Evolutionary conservation across 2,797 vertebrate species (phyloP).

Genomic region (Microctenopoma steveboyesi): DNA sequence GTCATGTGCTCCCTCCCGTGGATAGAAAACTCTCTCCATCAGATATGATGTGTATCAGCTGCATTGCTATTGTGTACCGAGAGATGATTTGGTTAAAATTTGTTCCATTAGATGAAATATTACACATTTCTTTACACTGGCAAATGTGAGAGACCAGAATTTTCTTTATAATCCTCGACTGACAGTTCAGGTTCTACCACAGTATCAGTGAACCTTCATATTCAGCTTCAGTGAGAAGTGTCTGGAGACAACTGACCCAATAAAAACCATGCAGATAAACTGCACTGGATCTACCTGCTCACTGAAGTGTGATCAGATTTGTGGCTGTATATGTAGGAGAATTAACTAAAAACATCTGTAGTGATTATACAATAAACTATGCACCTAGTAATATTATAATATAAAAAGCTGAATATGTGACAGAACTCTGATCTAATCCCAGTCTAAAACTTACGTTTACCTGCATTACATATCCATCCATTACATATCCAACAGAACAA

Average conservation of each 20-base stretch:
- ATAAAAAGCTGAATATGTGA: no score
- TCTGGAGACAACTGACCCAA: background rate
- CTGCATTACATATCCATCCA: background rate
- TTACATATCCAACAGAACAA: no score
- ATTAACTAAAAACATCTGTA: background rate
- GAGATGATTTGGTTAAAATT: slow-evolving; percentile 10
- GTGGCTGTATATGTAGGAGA: background rate
- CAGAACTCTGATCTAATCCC: no score
- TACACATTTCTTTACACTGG: background rate
- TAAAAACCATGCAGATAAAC: background rate
- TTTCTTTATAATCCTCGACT: background rate
- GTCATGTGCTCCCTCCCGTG: slow-evolving; percentile 34
- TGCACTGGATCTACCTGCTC: background rate
- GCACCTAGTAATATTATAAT: background rate
- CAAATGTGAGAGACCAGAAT: background rate
- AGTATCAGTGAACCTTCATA: background rate
- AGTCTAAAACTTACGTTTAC: background rate
- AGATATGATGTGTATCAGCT: background rate
- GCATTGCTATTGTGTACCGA: slow-evolving; percentile 7
- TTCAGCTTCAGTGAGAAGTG: background rate
- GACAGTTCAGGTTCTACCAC: background rate
- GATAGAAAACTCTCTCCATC: slow-evolving; percentile 2
- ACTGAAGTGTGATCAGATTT: background rate
- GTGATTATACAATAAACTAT: background rate
- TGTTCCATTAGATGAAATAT: slow-evolving; percentile 6